phyloP scores from a whole-genome alignment of 64 coral and sea anemone species.

The Cladopsammia gracilis region DNA sequence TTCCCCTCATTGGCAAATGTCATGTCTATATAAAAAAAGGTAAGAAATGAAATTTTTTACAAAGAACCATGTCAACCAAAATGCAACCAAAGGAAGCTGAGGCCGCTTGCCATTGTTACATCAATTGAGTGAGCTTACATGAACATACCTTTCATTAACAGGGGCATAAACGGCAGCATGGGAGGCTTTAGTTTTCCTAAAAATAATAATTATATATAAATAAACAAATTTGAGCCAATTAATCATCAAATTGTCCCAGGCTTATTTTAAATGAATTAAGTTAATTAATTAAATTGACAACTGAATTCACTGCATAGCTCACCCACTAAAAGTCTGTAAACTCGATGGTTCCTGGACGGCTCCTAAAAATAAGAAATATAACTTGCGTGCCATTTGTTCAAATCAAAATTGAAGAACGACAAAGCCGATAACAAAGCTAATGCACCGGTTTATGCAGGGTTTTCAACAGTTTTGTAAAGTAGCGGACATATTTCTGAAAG shows the following conservation, averaged over 20 bases:
- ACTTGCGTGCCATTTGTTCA: neutral
- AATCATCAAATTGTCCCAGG: too few species aligned
- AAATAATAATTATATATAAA: neutral
- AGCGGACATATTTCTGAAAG: too few species aligned
- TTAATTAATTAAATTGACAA: neutral
- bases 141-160: slow-evolving; percentile 84
- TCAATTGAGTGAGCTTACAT: too few species aligned
- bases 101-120: too few species aligned
- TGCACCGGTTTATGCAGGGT: too few species aligned
- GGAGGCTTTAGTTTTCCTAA: slow-evolving; percentile 90
- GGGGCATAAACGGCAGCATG: slow-evolving; percentile 87
- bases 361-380: slow-evolving; percentile 59
- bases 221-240: neutral
- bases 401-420: neutral
- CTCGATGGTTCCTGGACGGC: slow-evolving; percentile 82
- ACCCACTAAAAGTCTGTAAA: slow-evolving; percentile 81
- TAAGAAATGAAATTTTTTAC: neutral
- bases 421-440: too few species aligned
- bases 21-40: slow-evolving; percentile 69
- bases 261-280: too few species aligned
- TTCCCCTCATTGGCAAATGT: slow-evolving; percentile 87
- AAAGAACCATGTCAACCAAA: too few species aligned
- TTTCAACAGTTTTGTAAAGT: too few species aligned
- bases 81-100: too few species aligned
- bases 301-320: neutral